Base-by-base conservation (phyloP, 2,113 vertebrate species). In the Himantopus leucocephalus region DNA sequence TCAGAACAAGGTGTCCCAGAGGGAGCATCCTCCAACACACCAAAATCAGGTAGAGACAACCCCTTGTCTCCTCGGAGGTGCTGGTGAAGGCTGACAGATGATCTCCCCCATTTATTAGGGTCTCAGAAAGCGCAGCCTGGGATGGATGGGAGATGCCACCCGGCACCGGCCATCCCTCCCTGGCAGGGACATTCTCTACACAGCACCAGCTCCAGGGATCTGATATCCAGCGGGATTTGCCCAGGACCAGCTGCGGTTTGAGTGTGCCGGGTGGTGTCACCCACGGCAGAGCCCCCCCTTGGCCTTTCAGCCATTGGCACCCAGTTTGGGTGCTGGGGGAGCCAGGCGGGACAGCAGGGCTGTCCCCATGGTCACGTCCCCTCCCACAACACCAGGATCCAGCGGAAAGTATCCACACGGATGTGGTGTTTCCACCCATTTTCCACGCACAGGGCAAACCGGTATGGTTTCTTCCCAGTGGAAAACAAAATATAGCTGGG, bases 41-140 rank as follows among this genome's bases (percentile, higher is more conserved):
- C 3, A 0, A 53, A 30, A 66, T 12, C 1, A 1, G 16, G 10
- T 4, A 52, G 32, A 32, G 41, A 39, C 23, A 34, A 15, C 12
- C 12, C 5, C 27, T 24, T 7, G 2, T 13, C 71, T 60, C 32
- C 55, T 9, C 2, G 2, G 32, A 18, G 56, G 30, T 0, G 5
- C 17, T 0, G 0, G 23, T 0, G 0, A 55, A 59, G 32, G 29
- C 55, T 50, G 62, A 20, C 8, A 5, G 22, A 4, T 1, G 30
- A 58, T 63, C 55, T 67, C 14, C 6, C 14, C 1, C 22, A 12
- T 48, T 77, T 53, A 37, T 29, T 12, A 12, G 53, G 32, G 7
- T 45, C 39, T 37, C 14, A 14, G 58, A 56, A 59, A 27, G 16
- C 0, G 7, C 16, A 37, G 21, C 29, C 34, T 20, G 74, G 39